A percentile compares a stretch with the other conserved stretches of the same genome.
Evolutionary conservation across 2,888 invertebrate genomes (phyloP).

Genomic region (Standfussiana lucernea): DNA sequence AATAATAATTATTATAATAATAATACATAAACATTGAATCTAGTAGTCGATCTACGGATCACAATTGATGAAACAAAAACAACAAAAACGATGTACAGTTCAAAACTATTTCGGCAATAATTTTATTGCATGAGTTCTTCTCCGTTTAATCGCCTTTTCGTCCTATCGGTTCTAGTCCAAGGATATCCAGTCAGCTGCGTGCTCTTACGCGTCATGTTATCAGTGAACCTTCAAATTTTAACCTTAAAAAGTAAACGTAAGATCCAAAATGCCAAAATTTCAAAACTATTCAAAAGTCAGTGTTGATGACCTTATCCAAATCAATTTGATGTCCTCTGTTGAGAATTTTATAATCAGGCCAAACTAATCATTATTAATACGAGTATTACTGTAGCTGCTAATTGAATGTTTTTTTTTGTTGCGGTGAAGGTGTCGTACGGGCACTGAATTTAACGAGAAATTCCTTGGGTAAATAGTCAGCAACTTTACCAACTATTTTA

Average conservation of each 20-base stretch:
- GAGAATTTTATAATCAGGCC: slow-evolving; percentile 12
- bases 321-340: slow-evolving; percentile 31
- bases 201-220: slow-evolving; percentile 26
- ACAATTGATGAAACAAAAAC: neutral
- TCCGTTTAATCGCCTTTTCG: slow-evolving; percentile 30
- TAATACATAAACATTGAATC: neutral
- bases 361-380: slow-evolving; percentile 24
- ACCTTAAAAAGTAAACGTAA: slow-evolving; percentile 37
- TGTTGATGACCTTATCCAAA: slow-evolving; percentile 35
- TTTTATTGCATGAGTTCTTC: slow-evolving; percentile 18
- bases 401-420: slow-evolving; percentile 1
- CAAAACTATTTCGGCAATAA: slow-evolving; percentile 4
- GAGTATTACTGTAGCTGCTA: neutral
- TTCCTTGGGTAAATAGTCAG: slow-evolving; percentile 76
- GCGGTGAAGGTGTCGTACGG: neutral
- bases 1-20: no score
- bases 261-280: slow-evolving; percentile 17
- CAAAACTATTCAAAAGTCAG: slow-evolving; percentile 9
- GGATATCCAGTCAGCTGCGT: slow-evolving; percentile 58
- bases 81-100: neutral
- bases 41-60: neutral
- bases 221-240: slow-evolving; percentile 36
- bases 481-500: slow-evolving; percentile 83
- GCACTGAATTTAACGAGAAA: slow-evolving; percentile 31
- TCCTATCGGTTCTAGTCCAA: slow-evolving; percentile 61